Percentiles rank a stretch among this genome's conserved stretches.
These are phyloP conservation scores for Euclidia mi DNA, from an alignment of 2,888 invertebrate genomes.

Conservation along the genomic window DNA sequence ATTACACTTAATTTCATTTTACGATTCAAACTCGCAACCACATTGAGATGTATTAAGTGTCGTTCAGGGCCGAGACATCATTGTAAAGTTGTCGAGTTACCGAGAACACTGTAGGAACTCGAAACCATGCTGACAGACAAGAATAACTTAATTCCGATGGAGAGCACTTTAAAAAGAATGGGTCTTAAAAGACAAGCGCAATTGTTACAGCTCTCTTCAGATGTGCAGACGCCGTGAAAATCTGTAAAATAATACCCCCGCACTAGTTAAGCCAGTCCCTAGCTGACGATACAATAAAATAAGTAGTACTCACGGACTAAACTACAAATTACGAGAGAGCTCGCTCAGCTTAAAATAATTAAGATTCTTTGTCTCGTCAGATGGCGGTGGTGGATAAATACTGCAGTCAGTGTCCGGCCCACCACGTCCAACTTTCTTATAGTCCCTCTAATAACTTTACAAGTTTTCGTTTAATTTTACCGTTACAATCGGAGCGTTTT, in stretches of 20 bases:
- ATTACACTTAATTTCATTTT: no score
- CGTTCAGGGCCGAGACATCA: no score
- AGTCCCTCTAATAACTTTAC: conserved; percentile 27
- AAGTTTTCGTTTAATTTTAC: conserved; percentile 52
- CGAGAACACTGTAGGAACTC: conserved; percentile 58
- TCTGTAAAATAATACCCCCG: conserved; percentile 82
- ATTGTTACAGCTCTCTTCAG: conserved; percentile 70
- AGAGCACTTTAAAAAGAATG: conserved; percentile 78
- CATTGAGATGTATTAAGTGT: no score
- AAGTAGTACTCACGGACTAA: conserved; percentile 75
- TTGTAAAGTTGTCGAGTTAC: no score
- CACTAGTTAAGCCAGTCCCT: conserved; percentile 73
- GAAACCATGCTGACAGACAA: conserved; percentile 62
- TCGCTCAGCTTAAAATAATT: conserved; percentile 86
- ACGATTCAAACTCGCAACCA: no score
- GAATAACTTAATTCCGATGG: conserved; percentile 79
- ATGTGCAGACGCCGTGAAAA: conserved; percentile 81
- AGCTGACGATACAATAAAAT: conserved; percentile 86
- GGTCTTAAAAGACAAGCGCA: conserved; percentile 71
- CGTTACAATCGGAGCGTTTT: conserved; percentile 48
- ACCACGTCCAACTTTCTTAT: conserved; percentile 41
- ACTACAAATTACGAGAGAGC: conserved; percentile 82
- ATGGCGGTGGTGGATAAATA: conserved; percentile 55
- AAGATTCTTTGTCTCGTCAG: conserved; percentile 82
- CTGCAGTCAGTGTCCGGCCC: conserved; percentile 48